phyloP scores from a whole-genome alignment of 1,140 invertebrate species.

The Diorhabda elongata region DNA sequence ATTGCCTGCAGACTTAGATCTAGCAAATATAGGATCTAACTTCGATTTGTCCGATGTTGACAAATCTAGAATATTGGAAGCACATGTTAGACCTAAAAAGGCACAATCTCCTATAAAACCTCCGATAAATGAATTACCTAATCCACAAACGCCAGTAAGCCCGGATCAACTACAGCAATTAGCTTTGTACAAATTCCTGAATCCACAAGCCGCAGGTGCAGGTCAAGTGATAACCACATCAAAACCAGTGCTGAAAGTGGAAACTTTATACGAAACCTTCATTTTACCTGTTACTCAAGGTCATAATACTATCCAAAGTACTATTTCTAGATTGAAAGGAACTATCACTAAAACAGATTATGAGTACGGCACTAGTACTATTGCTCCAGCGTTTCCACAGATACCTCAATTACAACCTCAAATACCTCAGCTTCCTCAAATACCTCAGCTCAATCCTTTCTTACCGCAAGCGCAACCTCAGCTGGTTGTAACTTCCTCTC shows the following conservation, averaged over 20 bases:
- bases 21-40: constrained; percentile 63
- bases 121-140: constrained; percentile 33
- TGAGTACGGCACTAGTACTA: constrained; percentile 67
- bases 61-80: constrained; percentile 54
- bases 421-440: constrained; percentile 46
- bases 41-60: constrained; percentile 68
- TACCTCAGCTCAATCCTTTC: constrained; percentile 48
- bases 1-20: constrained; percentile 56
- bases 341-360: constrained; percentile 68
- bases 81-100: constrained; percentile 56
- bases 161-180: constrained; percentile 73
- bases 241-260: constrained; percentile 66
- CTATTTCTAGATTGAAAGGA: constrained; percentile 62
- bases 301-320: constrained; percentile 68
- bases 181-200: constrained; percentile 65
- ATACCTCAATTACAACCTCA: constrained; percentile 40
- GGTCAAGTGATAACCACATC: constrained; percentile 72
- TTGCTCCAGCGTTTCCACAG: constrained; percentile 51
- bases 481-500: constrained; percentile 74
- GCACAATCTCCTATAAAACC: constrained; percentile 54
- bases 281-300: constrained; percentile 73
- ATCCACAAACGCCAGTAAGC: constrained; percentile 51
- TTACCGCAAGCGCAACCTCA: constrained; percentile 58
- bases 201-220: constrained; percentile 59
- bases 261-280: constrained; percentile 77